These are phyloP conservation scores for Leptarthrus brevirostris DNA, from an alignment of 2,888 invertebrate species.

Conservation along the genomic window DNA sequence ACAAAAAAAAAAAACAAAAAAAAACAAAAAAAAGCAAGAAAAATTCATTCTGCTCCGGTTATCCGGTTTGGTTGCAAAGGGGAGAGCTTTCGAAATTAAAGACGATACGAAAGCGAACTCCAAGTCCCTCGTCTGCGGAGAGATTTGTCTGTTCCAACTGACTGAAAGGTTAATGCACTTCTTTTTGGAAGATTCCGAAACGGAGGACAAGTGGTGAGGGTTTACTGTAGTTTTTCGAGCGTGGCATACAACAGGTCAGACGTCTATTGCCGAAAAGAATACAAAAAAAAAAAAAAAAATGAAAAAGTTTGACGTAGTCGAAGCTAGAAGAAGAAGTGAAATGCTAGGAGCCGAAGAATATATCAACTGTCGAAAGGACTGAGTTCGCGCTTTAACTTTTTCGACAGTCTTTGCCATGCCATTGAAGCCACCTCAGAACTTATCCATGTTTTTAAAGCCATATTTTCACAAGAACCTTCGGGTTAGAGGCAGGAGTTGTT, in stretches of 20 bases:
- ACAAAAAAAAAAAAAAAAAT: background rate
- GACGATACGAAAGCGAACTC: slow-evolving; percentile 27
- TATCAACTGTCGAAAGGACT: background rate
- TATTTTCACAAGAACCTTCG: slow-evolving; percentile 1
- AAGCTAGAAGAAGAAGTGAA: background rate
- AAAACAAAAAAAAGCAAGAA: slow-evolving; percentile 3
- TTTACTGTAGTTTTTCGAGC: background rate
- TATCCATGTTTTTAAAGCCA: background rate
- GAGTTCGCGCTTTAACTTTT: background rate
- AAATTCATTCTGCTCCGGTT: slow-evolving; percentile 38
- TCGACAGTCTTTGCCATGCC: background rate
- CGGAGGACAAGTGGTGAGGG: background rate
- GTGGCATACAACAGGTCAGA: slow-evolving; percentile 35
- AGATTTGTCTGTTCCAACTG: slow-evolving; percentile 39
- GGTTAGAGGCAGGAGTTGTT: background rate
- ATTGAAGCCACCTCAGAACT: background rate
- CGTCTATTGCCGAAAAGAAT: slow-evolving; percentile 2
- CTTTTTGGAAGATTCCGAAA: slow-evolving; percentile 13
- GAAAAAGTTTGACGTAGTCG: slow-evolving; percentile 27
- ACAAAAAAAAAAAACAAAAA: background rate
- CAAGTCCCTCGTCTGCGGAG: background rate
- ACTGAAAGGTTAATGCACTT: slow-evolving; percentile 41
- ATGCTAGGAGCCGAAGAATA: background rate
- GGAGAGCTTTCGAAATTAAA: slow-evolving; percentile 30
- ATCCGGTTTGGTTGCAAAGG: background rate